Conservation (phyloP, 2,888 invertebrate species). For the Polia nebulosa region DNA sequence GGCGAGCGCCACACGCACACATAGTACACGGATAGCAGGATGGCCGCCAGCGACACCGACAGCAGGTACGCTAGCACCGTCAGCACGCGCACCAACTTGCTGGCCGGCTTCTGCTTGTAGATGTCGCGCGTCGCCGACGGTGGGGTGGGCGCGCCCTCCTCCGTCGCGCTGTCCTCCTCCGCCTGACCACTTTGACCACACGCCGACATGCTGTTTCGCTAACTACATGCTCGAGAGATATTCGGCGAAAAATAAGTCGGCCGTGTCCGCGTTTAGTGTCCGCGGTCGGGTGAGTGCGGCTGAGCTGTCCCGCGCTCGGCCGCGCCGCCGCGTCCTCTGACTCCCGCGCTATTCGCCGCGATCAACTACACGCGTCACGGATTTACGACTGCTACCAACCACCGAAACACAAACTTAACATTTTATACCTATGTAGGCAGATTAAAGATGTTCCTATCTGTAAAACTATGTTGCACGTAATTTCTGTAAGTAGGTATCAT, state of each 20-base stretch:
- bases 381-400: conserved; percentile 66
- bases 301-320: conserved; percentile 56
- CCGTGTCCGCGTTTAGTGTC: conserved; percentile 73
- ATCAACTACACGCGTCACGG: conserved; percentile 85
- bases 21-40: conserved; percentile 95
- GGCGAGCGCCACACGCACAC: conserved; percentile 95
- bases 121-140: conserved; percentile 74
- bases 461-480: conserved; percentile 2
- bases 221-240: conserved; percentile 71
- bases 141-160: conserved; percentile 51
- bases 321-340: conserved; percentile 66
- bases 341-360: conserved; percentile 71
- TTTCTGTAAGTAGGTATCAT: neutral
- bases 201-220: conserved; percentile 81
- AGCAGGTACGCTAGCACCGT: conserved; percentile 96
- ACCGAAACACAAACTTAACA: conserved; percentile 13
- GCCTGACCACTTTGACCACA: conserved; percentile 80
- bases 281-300: conserved; percentile 78
- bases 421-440: conserved; percentile 10
- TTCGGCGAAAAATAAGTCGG: conserved; percentile 67
- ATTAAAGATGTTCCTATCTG: conserved; percentile 18
- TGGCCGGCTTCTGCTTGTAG: conserved; percentile 84
- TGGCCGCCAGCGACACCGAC: conserved; percentile 96
- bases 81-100: conserved; percentile 91
- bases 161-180: conserved; percentile 65